Evolutionary conservation across 2,888 invertebrate species (phyloP).

Genomic region (Drosophila borborema): DNA sequence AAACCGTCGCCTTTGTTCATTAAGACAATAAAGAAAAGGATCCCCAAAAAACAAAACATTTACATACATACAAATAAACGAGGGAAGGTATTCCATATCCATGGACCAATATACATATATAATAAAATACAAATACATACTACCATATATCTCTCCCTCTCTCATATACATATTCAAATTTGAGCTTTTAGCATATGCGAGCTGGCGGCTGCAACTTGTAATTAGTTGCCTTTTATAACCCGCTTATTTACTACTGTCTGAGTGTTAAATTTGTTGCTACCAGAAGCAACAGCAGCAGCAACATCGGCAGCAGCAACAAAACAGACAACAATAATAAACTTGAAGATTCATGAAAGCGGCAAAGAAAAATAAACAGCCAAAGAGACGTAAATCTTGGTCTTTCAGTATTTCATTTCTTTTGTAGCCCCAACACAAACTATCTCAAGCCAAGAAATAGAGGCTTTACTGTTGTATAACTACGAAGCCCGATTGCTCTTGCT

Average conservation of each 20-base stretch:
- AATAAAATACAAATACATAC: constrained; percentile 16
- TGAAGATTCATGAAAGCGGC: constrained; percentile 79
- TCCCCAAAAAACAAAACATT: constrained; percentile 21
- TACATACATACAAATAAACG: constrained; percentile 21
- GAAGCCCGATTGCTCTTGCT: constrained; percentile 16
- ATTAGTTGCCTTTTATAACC: constrained; percentile 79
- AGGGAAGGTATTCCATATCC: constrained; percentile 12
- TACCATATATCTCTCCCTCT: neutral
- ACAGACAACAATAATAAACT: constrained; percentile 75
- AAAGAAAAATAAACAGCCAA: constrained; percentile 72
- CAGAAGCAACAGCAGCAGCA: constrained; percentile 47
- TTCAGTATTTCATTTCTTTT: constrained; percentile 77
- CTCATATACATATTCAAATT: constrained; percentile 55
- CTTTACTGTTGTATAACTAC: neutral
- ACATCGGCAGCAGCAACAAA: constrained; percentile 33
- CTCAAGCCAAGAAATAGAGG: constrained; percentile 29
- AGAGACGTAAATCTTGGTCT: constrained; percentile 74
- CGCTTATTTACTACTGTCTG: constrained; percentile 73
- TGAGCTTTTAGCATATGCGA: constrained; percentile 40
- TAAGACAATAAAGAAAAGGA: constrained; percentile 67
- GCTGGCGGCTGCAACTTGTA: constrained; percentile 71
- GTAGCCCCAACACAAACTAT: constrained; percentile 53
- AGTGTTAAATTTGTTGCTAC: constrained; percentile 73
- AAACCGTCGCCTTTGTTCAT: constrained; percentile 69
- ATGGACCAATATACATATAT: constrained; percentile 19